A percentile compares a stretch with the other conserved stretches of the same genome.
Evolutionary conservation across 2,888 invertebrate genomes (phyloP).

Genomic region (Tachystola acroxantha): DNA sequence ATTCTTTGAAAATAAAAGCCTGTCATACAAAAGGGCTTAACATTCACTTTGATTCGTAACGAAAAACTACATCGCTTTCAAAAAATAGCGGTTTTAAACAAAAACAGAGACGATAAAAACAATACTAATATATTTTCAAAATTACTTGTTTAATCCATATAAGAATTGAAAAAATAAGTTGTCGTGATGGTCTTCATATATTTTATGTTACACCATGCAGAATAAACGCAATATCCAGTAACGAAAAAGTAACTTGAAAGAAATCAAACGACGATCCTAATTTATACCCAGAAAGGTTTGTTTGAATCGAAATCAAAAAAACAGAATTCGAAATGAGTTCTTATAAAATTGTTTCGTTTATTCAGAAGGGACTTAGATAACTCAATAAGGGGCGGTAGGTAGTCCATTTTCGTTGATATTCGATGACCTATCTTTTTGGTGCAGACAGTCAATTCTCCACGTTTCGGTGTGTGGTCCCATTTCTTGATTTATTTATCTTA

Average conservation of each 20-base stretch:
- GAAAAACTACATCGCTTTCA: too few relatives aligned
- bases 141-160: too few relatives aligned
- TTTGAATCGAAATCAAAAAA: slow-evolving; percentile 22
- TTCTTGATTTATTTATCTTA: slow-evolving; percentile 6
- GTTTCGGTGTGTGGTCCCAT: slow-evolving; percentile 15
- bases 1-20: too few relatives aligned
- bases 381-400: slow-evolving; percentile 27
- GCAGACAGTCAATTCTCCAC: slow-evolving; percentile 27
- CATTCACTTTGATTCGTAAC: too few relatives aligned
- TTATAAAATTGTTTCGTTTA: slow-evolving; percentile 31
- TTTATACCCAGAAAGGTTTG: slow-evolving; percentile 12
- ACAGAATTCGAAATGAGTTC: slow-evolving; percentile 34
- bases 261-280: slow-evolving; percentile 7
- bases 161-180: too few relatives aligned
- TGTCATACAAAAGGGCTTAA: too few relatives aligned
- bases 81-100: too few relatives aligned
- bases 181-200: too few relatives aligned
- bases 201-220: too few relatives aligned
- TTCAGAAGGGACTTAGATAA: slow-evolving; percentile 32
- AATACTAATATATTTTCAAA: too few relatives aligned
- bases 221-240: slow-evolving; percentile 3
- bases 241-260: slow-evolving; percentile 3
- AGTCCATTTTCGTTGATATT: slow-evolving; percentile 23
- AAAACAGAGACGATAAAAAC: too few relatives aligned
- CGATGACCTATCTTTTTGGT: slow-evolving; percentile 21